Evolutionary conservation across 2,797 vertebrate genomes (phyloP), one percentile per base, ranked within the genome.

Genomic region (Oreortyx pictus): DNA sequence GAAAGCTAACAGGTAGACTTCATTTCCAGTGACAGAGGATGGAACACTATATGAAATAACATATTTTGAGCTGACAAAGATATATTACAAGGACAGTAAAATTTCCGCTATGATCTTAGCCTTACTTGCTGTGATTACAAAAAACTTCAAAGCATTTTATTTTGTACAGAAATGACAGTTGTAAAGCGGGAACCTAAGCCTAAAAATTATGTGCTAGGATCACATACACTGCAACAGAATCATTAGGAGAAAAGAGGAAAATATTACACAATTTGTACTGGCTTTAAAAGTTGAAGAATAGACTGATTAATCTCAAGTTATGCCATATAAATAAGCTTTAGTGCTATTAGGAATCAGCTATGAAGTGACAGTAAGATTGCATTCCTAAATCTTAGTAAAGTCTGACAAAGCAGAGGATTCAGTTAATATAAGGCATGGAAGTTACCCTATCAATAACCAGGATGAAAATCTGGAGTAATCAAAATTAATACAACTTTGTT

Each of bases 71-170:
- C 33, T 56, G 47, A 91, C 15, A 50, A 68, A 56, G 37, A 33
- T 71, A 24, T 39, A 67, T 75, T 57, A 66, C 3, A 8, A 15
- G 17, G 31, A 68, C 39, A 79, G 27, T 64, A 67, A 82, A 79
- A 92, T 88, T 84, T 84, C 74, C 22, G 35, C 20, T 68, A 25
- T 70, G 56, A 71, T 56, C 29, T 90, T 92, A 82, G 74, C 37
- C 25, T 76, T 68, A 49, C 27, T 88, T 82, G 13, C 16, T 68
- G 46, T 60, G 59, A 50, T 43, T 85, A 81, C 25, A 88, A 77
- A 91, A 77, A 20, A 7, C 11, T 85, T 82, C 44, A 61, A 80
- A 75, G 4, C 9, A 35, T 68, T 85, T 91, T 70, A 75, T 87
- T 82, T 24, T 23, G 24, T 56, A 75, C 44, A 52, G 47, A 41